These are phyloP conservation scores for Agrochola circellaris DNA, from an alignment of 2,888 invertebrate genomes.

Conservation along the genomic window DNA sequence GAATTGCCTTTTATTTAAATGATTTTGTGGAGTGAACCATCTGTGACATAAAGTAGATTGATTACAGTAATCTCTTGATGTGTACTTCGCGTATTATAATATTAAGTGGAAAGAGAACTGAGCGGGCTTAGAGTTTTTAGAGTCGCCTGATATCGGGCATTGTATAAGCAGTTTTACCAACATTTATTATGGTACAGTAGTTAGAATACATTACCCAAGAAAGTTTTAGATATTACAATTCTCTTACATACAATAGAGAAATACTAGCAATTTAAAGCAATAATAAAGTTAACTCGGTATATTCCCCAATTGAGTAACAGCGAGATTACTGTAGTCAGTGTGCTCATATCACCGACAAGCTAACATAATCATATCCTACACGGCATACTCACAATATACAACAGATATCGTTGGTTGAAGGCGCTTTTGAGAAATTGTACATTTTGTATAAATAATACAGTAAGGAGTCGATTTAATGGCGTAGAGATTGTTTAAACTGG, in stretches of 20 bases:
- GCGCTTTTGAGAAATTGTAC: constrained; percentile 89
- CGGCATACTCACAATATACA: constrained; percentile 74
- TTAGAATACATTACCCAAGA: constrained; percentile 58
- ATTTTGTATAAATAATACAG: constrained; percentile 89
- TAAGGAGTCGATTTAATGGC: constrained; percentile 87
- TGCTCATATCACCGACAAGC: constrained; percentile 63
- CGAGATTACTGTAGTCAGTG: constrained; percentile 77
- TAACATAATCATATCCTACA: constrained; percentile 77
- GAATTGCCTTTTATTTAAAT: too few species aligned
- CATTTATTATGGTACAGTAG: constrained; percentile 58
- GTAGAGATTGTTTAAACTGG: constrained; percentile 82
- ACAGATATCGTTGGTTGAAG: constrained; percentile 74
- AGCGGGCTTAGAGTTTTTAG: constrained; percentile 46
- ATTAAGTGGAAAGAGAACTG: constrained; percentile 48
- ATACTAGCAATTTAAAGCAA: constrained; percentile 50
- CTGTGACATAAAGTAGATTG: constrained; percentile 60
- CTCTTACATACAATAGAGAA: constrained; percentile 57
- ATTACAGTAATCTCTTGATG: constrained; percentile 74
- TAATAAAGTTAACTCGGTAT: constrained; percentile 51
- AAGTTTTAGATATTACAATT: constrained; percentile 56
- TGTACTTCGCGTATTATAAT: constrained; percentile 48
- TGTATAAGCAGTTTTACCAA: constrained; percentile 53
- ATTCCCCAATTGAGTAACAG: constrained; percentile 33
- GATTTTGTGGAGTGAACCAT: too few species aligned
- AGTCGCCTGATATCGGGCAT: constrained; percentile 40